Conservation (phyloP, 2,888 invertebrate species). For the Drosophila buzzatii region DNA sequence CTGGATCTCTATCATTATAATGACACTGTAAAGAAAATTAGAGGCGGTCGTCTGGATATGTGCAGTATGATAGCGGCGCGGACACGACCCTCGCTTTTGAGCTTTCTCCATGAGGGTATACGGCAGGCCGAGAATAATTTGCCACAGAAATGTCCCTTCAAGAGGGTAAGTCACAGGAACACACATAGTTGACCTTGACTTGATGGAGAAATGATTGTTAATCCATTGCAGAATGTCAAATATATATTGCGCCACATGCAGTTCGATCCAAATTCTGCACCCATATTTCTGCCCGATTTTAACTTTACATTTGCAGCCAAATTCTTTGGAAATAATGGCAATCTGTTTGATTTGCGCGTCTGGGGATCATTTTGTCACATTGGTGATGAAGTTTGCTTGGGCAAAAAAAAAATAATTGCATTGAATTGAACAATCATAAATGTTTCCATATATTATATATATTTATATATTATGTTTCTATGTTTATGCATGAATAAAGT, state of each 20-base stretch:
- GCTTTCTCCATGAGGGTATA: background rate
- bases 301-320: conserved; percentile 39
- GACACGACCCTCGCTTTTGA: background rate
- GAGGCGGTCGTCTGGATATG: background rate
- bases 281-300: conserved; percentile 45
- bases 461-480: too few species aligned
- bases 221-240: conserved; percentile 42
- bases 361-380: conserved; percentile 37
- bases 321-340: conserved; percentile 22
- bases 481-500: conserved; percentile 7
- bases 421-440: background rate
- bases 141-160: conserved; percentile 14
- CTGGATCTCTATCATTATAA: background rate
- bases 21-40: background rate
- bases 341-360: conserved; percentile 15
- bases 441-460: too few species aligned
- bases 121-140: background rate
- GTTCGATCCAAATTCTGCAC: conserved; percentile 36
- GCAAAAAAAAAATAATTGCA: background rate
- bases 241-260: conserved; percentile 22
- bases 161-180: conserved; percentile 24
- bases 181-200: background rate
- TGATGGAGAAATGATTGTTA: background rate
- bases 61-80: background rate
- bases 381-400: background rate